Evolutionary conservation across 1,140 invertebrate species (phyloP), one percentile per base, ranked within the genome.

Genomic region (Caenorhabditis remanei): DNA sequence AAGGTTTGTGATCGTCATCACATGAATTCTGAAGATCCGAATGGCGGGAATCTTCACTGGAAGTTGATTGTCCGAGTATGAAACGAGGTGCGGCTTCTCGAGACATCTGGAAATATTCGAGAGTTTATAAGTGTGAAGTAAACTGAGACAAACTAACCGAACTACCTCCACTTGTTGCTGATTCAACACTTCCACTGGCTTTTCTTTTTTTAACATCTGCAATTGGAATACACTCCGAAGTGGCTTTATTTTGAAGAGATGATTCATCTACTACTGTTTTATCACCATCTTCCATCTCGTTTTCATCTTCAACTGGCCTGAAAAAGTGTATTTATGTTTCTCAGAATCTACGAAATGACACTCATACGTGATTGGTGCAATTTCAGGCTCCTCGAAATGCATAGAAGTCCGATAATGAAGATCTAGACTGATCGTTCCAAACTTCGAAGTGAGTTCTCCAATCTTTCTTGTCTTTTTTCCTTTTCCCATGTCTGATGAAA

Each of bases 331-430:
- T 71, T 46, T 0, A 32, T 32, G 0, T 32, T 32, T 32, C 32
- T 32, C 32, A 32, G 32, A 32, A 32, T 32, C 32, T 32, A 32
- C 32, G 32, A 63, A 40, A 63, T 0, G 4, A 4, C 2, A 32
- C 0, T 40, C 46, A 32, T 79, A 79, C 71, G 21, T 79, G 0
- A 79, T 11, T 79, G 71, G 71, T 21, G 71, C 71, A 24, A 79
- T 79, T 50, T 79, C 71, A 19, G 71, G 71, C 24, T 79, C 71
- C 21, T 79, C 71, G 24, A 79, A 79, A 79, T 79, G 71, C 71
- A 79, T 79, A 0, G 71, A 79, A 43, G 71, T 79, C 53, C 71
- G 13, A 19, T 79, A 79, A 32, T 79, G 71, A 19, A 79, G 71
- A 53, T 79, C 71, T 9, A 79, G n/a, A 50, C 46, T 79, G 46